Percentiles rank a stretch among this genome's conserved stretches.
phyloP scores from a whole-genome alignment of 1,140 invertebrate genomes.

The Drosophila dunni region DNA sequence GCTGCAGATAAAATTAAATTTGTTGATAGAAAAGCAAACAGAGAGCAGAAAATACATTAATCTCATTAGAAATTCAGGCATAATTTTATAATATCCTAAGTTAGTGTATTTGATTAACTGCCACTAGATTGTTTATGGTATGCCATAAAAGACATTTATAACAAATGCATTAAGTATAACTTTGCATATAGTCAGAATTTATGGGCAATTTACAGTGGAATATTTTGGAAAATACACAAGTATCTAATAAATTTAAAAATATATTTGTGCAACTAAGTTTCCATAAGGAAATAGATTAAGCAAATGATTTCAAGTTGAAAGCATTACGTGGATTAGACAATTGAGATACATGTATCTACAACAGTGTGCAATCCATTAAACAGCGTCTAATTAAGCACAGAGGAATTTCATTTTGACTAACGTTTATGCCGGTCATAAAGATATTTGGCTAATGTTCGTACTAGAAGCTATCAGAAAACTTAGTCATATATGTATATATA shows the following conservation, averaged over 20 bases:
- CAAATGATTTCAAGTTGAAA: background rate
- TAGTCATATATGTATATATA: constrained; percentile 9
- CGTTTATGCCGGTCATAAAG: background rate
- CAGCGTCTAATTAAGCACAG: background rate
- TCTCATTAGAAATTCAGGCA: background rate
- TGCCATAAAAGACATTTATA: constrained; percentile 26
- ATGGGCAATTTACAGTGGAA: background rate
- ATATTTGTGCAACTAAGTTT: too few relatives aligned
- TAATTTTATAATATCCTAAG: background rate
- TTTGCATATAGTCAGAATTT: background rate
- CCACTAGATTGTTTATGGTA: constrained; percentile 30
- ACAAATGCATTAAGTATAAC: constrained; percentile 10
- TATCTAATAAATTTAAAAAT: too few relatives aligned
- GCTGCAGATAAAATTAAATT: background rate
- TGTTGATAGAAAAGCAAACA: too few relatives aligned
- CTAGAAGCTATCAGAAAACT: constrained; percentile 18
- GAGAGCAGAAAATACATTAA: background rate
- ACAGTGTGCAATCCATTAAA: background rate
- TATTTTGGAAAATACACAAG: background rate
- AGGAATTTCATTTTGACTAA: constrained; percentile 10
- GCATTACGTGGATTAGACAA: background rate
- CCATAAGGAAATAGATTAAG: background rate
- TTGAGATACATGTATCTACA: background rate
- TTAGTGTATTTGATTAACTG: constrained; percentile 4
- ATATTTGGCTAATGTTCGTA: constrained; percentile 6